These are phyloP conservation scores for Platyscapa corneri DNA, from an alignment of 1,140 invertebrate genomes.

Conservation along the genomic window DNA sequence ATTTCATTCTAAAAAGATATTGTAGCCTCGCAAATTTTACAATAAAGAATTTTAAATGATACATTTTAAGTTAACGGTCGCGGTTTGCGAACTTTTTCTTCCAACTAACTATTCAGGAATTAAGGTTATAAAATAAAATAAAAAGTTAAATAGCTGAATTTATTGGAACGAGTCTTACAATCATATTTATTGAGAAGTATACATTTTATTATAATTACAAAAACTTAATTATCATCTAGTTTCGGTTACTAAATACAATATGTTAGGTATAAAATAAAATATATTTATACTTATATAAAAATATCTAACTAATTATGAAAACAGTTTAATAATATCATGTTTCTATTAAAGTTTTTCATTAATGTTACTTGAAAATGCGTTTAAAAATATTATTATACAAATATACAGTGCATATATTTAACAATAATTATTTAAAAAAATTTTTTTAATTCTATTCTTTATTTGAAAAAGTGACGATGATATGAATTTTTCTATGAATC, in stretches of 20 bases:
- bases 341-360: not conserved
- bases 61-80: no score
- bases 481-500: no score
- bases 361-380: not conserved
- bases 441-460: not conserved
- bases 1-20: no score
- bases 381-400: constrained; percentile 20
- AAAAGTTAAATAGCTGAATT: not conserved
- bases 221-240: not conserved
- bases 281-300: constrained; percentile 7
- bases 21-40: no score
- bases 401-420: not conserved
- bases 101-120: no score
- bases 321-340: constrained; percentile 10
- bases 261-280: not conserved
- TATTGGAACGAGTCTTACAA: not conserved
- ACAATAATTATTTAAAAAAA: not conserved
- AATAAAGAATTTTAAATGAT: no score
- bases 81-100: no score
- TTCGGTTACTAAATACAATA: not conserved
- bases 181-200: not conserved
- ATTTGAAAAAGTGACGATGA: not conserved
- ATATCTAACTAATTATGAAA: constrained; percentile 18
- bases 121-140: no score
- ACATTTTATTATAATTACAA: not conserved